phyloP scores from a whole-genome alignment of 2,113 vertebrate genomes.

The Terrapene triunguis region DNA sequence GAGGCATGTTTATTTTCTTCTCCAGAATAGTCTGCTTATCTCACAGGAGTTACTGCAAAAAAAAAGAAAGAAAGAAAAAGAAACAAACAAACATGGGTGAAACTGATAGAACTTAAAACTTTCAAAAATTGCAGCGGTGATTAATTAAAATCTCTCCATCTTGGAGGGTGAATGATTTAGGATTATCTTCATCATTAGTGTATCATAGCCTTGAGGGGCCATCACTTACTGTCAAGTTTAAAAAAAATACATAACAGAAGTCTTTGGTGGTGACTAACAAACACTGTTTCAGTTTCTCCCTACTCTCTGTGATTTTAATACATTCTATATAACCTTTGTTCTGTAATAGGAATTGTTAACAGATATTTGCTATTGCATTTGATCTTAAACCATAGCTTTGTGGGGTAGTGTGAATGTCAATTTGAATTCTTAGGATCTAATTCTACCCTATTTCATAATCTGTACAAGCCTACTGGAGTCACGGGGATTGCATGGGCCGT shows the following conservation, averaged over 20 bases:
- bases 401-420: accelerated
- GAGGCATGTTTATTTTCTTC: not conserved
- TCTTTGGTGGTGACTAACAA: not conserved
- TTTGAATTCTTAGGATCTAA: accelerated
- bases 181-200: too few relatives aligned
- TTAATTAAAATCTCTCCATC: not conserved
- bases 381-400: accelerated
- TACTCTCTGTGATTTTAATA: too few relatives aligned
- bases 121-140: not conserved
- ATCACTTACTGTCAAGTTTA: not conserved
- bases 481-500: not conserved
- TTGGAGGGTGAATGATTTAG: not conserved
- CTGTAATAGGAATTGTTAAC: not conserved
- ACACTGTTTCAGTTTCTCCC: not conserved
- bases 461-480: not conserved
- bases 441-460: not conserved
- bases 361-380: not conserved
- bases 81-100: too few relatives aligned
- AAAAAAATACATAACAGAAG: not conserved
- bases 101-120: too few relatives aligned
- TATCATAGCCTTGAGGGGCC: not conserved
- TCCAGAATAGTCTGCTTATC: not conserved
- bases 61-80: too few relatives aligned
- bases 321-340: not conserved
- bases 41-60: not conserved